phyloP scores from a whole-genome alignment of 2,797 vertebrate species.

The Mormyrops attenuatus region DNA sequence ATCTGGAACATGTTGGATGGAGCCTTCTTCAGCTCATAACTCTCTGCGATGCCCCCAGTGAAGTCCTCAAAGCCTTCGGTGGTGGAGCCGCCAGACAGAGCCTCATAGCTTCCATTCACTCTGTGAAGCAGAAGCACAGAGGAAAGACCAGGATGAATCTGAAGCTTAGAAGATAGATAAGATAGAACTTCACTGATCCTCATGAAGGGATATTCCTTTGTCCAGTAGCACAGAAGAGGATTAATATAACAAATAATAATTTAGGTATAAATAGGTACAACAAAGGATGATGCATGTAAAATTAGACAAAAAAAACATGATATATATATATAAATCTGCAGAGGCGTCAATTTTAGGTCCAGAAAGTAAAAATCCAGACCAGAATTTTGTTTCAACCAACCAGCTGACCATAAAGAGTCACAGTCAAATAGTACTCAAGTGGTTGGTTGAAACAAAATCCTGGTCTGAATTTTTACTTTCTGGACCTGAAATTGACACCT shows the following conservation, averaged over 20 bases:
- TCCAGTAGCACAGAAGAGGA: background rate
- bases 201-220: background rate
- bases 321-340: too few relatives aligned
- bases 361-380: too few relatives aligned
- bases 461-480: too few relatives aligned
- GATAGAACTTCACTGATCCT: background rate
- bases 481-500: too few relatives aligned
- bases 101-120: conserved; percentile 76
- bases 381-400: too few relatives aligned
- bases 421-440: too few relatives aligned
- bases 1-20: conserved; percentile 69
- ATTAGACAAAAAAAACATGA: background rate
- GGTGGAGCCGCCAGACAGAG: conserved; percentile 73
- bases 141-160: background rate
- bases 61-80: conserved; percentile 87
- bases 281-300: background rate
- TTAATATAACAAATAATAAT: background rate
- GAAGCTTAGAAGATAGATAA: background rate
- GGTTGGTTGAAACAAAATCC: too few relatives aligned
- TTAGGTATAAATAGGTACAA: background rate
- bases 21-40: conserved; percentile 61
- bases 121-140: conserved; percentile 44
- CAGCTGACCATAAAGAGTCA: too few relatives aligned
- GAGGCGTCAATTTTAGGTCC: too few relatives aligned
- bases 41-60: conserved; percentile 84